Evolutionary conservation across 2,888 invertebrate species (phyloP), one percentile per base, ranked within the genome.

Genomic region (Eristalis intricaria): DNA sequence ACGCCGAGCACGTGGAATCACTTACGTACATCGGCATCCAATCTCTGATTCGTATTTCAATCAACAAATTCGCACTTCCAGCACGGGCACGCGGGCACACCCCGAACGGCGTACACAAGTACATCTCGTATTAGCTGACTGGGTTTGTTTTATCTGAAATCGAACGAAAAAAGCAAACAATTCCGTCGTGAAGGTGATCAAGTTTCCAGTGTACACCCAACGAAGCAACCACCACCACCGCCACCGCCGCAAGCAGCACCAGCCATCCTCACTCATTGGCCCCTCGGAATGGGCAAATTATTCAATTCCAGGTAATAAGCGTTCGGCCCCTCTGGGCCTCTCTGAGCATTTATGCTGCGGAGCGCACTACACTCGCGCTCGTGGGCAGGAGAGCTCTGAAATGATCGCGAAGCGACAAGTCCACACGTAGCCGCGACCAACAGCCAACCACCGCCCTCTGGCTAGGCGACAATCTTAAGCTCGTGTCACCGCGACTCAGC

Each of bases 251-350:
- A 5, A 5, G 8, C 35, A 35, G 1, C 35, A 70, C 23, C 66
- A 70, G 32, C 50, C 35, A 65, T 56, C 32, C 50, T 35, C 75
- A 73, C 80, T 68, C 63, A 68, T 82, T 32, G 63, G 32, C 70
- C 65, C 40, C 63, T 19, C 69, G 35, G 77, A 76, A 68, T 73
- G 29, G 68, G 74, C 65, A 86, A 86, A 82, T 82, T 78, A 86
- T 86, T 86, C 82, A 82, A 82, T 86, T 78, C 81, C 56, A 22
- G 82, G 82, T 82, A 82, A 86, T 86, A 78, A 86, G 74, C 74
- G 40, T 74, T 81, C 77, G 60, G 60, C 81, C 77, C 81, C 85
- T 77, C 23, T 32, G 77, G 85, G 74, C 81, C 77, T 73, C 85
- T 77, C 19, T 32, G 77, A 81, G 74, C 77, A 77, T 65, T 63